phyloP scores from a whole-genome alignment of 2,888 invertebrate genomes.

The Pollenia labialis region DNA sequence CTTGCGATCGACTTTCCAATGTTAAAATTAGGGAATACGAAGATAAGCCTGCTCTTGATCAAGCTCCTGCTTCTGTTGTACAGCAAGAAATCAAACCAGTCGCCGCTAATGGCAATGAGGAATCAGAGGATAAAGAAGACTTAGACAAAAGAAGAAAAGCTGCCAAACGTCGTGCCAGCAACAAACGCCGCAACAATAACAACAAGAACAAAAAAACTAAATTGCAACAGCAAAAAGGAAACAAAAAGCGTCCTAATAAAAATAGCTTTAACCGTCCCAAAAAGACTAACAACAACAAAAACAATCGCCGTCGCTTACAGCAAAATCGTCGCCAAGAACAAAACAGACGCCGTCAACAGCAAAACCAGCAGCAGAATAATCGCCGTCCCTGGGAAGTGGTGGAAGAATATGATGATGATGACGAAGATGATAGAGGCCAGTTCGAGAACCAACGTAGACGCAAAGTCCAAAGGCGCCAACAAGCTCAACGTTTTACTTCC shows the following conservation, averaged over 20 bases:
- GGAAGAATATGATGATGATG: constrained; percentile 2
- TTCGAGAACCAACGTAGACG: constrained; percentile 65
- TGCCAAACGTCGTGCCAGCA: constrained; percentile 53
- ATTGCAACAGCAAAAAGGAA: neutral
- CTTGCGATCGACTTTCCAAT: constrained; percentile 78
- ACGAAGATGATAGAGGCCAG: constrained; percentile 32
- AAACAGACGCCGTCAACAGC: constrained; percentile 6
- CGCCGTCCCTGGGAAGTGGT: constrained; percentile 35
- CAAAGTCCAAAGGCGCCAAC: constrained; percentile 29
- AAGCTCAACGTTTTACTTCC: constrained; percentile 50
- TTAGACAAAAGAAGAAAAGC: constrained; percentile 2
- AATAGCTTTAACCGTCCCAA: constrained; percentile 20
- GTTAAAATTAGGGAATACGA: constrained; percentile 74
- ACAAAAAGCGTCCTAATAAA: constrained; percentile 20
- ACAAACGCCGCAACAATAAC: constrained; percentile 44
- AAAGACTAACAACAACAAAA: neutral
- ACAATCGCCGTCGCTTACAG: constrained; percentile 33
- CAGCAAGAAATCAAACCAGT: neutral
- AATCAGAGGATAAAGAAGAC: neutral
- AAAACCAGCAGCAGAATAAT: constrained; percentile 32
- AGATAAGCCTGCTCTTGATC: neutral
- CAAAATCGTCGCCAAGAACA: constrained; percentile 53
- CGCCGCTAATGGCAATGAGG: constrained; percentile 8
- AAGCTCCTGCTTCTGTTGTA: constrained; percentile 1
- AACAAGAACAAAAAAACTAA: constrained; percentile 3